Evolutionary conservation across 2,888 invertebrate genomes (phyloP), one percentile per base, ranked within the genome.

Genomic region (Megamerina dolium): DNA sequence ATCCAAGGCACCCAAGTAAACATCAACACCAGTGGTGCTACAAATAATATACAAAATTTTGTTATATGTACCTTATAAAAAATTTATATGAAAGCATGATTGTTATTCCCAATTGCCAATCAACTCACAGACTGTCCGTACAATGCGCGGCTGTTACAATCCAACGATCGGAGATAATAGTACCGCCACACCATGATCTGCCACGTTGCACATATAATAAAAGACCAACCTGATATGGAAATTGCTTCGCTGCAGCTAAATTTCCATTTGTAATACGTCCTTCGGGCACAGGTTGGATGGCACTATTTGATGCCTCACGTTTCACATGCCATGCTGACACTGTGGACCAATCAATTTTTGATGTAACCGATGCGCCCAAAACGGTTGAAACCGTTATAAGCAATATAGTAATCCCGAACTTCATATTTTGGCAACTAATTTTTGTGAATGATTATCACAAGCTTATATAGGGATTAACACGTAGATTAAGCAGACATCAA

Each of bases 111-210:
- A 23, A 23, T 23, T 6, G 10, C 6, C 23, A 23, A 6, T 23
- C 10, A 19, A 37, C 37, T 39, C 39, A 42, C 43, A 27, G 3
- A 1, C 5, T 5, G 4, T 33, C 23, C 5, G 43, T 37, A 38
- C 62, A 63, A 39, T 63, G 60, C 17, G 63, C 62, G 37, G 62
- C 63, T 3, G 61, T 60, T 1, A 62, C 8, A 2, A 61, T 34
- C 51, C 52, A 55, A 27, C 53, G 57, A 3, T 51, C 21, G 2
- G 56, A 54, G 4, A 62, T 55, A 46, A 62, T 37, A 29, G 53
- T 48, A 16, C 59, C 63, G 40, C 63, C 63, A 39, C 63, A 63
- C 56, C 56, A 63, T n/a, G 50, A 54, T 4, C 45, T 33, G 20
- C 32, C 30, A 0, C 3, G 8, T 1, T 32, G 19, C 9, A 48